These are phyloP conservation scores for Todiramphus chloris DNA, from an alignment of 2,113 vertebrate species.

Conservation along the genomic window DNA sequence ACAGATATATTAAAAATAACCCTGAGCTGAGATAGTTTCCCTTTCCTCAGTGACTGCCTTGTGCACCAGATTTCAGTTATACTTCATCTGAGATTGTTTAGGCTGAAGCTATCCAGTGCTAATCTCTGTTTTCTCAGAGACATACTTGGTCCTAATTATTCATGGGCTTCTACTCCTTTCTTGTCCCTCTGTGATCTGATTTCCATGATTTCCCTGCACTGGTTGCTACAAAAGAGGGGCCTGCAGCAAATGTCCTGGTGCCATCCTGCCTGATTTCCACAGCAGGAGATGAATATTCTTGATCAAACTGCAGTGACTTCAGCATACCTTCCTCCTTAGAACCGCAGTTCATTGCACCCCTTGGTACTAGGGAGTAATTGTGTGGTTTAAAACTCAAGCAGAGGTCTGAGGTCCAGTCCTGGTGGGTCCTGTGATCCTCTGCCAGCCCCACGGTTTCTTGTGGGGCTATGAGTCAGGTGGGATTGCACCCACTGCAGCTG, in stretches of 20 bases:
- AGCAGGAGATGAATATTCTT: neutral
- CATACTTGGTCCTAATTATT: neutral
- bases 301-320: neutral
- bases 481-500: neutral
- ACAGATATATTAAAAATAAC: constrained; percentile 17
- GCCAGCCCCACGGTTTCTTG: fast-evolving
- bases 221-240: neutral
- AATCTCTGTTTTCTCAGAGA: neutral
- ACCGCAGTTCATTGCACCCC: neutral
- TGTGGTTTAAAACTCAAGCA: neutral
- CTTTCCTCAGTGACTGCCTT: neutral
- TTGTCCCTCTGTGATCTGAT: neutral
- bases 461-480: neutral
- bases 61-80: neutral
- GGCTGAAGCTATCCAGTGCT: neutral
- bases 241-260: neutral
- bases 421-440: neutral
- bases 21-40: constrained; percentile 1
- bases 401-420: neutral
- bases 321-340: neutral
- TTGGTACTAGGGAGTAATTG: fast-evolving
- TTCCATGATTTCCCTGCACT: neutral
- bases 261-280: neutral
- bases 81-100: neutral
- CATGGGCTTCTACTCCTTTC: neutral